These are phyloP conservation scores for Paracentrotus lividus DNA, from an alignment of 53 echinoderm and acorn worm species.

Conservation along the genomic window DNA sequence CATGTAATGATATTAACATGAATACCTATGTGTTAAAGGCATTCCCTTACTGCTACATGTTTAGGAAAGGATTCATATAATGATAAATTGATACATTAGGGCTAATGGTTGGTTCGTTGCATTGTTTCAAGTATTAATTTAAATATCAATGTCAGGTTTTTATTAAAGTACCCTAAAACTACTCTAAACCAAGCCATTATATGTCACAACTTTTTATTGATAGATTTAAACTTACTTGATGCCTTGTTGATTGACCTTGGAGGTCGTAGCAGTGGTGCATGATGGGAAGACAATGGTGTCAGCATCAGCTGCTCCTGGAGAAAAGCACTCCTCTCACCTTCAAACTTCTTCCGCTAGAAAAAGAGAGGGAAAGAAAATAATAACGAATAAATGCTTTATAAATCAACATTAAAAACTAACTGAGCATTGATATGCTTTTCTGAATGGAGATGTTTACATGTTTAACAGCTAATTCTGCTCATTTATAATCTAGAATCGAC, in stretches of 20 bases:
- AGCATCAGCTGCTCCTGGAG: slow-evolving; percentile 94
- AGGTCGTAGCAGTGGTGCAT: slow-evolving; percentile 90
- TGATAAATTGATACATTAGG: neutral
- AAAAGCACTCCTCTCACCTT: slow-evolving; percentile 89
- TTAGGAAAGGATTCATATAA: too few relatives aligned
- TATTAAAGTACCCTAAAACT: too few relatives aligned
- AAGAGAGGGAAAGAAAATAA: neutral
- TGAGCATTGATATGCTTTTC: too few relatives aligned
- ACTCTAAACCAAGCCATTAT: too few relatives aligned
- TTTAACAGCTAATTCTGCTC: too few relatives aligned
- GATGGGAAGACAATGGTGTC: slow-evolving; percentile 60
- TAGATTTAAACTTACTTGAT: slow-evolving; percentile 81
- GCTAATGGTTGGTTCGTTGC: neutral
- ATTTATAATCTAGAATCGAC: too few relatives aligned
- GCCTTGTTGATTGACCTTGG: slow-evolving; percentile 97
- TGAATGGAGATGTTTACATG: too few relatives aligned
- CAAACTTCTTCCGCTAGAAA: slow-evolving; percentile 93
- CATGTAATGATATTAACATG: neutral
- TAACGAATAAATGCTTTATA: neutral
- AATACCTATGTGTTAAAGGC: too few relatives aligned
- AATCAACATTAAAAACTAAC: too few relatives aligned
- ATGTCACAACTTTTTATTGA: neutral
- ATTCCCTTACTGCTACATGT: too few relatives aligned
- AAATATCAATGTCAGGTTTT: too few relatives aligned
- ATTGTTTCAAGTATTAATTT: neutral